A percentile compares a stretch with the other conserved stretches of the same genome.
These are phyloP conservation scores for Poeciliopsis turneri DNA, from an alignment of 2,797 vertebrate species.

Conservation along the genomic window DNA sequence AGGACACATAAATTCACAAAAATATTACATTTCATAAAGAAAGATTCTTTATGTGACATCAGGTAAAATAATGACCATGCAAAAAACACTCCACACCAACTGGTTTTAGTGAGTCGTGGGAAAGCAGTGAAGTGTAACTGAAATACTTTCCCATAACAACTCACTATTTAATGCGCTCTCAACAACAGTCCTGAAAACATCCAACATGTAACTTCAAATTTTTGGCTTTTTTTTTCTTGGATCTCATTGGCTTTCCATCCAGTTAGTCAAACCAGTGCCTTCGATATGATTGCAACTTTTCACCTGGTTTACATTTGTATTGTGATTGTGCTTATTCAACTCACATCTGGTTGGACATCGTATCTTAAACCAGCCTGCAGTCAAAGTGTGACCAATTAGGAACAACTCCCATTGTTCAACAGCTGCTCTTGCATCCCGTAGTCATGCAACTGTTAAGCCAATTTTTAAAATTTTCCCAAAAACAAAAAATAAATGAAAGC, in stretches of 20 bases:
- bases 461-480: too few relatives aligned
- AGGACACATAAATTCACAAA: background rate
- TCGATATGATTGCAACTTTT: background rate
- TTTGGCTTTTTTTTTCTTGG: background rate
- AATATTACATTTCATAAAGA: background rate
- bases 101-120: background rate
- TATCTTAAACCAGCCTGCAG: too few relatives aligned
- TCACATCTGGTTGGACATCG: background rate
- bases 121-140: background rate
- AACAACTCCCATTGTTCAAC: too few relatives aligned
- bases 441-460: too few relatives aligned
- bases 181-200: conserved; percentile 12
- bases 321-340: background rate
- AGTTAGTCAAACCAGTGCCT: background rate
- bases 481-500: too few relatives aligned
- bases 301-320: background rate
- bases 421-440: too few relatives aligned
- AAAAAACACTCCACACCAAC: background rate
- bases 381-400: too few relatives aligned
- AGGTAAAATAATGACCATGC: background rate
- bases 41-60: background rate
- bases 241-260: background rate
- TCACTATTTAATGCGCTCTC: conserved; percentile 23
- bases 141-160: conserved; percentile 4
- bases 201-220: conserved; percentile 2